phyloP scores from a whole-genome alignment of 2,113 vertebrate genomes.

The Epinephelus lanceolatus region DNA sequence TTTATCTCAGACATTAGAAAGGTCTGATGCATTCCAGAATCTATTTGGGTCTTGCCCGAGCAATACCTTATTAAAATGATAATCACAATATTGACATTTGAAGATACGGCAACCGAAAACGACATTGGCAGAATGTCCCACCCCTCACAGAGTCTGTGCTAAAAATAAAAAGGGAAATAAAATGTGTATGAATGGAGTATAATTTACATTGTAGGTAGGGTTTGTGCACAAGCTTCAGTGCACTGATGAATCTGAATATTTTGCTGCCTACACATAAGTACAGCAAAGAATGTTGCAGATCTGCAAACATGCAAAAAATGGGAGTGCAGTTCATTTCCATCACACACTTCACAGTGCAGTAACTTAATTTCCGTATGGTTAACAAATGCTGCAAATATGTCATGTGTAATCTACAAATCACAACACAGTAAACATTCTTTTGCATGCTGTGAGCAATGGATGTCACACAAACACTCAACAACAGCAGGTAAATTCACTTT shows the following conservation, averaged over 20 bases:
- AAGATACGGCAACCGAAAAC: neutral
- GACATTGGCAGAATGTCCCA: neutral
- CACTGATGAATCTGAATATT: slow-evolving; percentile 1
- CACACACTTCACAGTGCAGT: neutral
- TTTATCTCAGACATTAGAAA: slow-evolving; percentile 5
- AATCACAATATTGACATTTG: slow-evolving; percentile 47
- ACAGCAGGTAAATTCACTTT: neutral
- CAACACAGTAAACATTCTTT: neutral
- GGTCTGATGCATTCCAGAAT: neutral
- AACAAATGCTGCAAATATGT: neutral
- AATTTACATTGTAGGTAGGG: neutral
- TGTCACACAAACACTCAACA: neutral
- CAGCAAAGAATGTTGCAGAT: neutral
- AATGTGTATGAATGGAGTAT: slow-evolving; percentile 12
- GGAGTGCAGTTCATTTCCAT: neutral
- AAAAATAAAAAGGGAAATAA: slow-evolving; percentile 13
- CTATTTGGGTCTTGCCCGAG: neutral
- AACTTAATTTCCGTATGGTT: neutral
- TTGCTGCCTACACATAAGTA: neutral
- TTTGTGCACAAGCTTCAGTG: neutral
- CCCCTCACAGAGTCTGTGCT: neutral
- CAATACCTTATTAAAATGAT: slow-evolving; percentile 27
- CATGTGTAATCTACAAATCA: neutral
- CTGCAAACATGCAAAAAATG: neutral
- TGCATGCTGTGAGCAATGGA: neutral